Conservation (phyloP, 2,888 invertebrate genomes). For the Parascotia fuliginaria region DNA sequence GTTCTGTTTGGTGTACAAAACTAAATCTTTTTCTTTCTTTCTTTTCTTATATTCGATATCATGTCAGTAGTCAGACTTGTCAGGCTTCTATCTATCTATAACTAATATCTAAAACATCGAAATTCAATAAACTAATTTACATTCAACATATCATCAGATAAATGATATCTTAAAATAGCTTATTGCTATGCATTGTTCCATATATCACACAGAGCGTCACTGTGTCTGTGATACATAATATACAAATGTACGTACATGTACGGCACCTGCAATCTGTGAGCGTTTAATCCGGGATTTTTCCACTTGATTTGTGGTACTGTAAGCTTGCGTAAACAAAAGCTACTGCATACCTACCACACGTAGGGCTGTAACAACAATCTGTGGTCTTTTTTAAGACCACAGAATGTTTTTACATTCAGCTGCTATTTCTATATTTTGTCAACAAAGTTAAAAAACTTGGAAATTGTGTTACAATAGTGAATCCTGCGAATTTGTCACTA, state of each 20-base stretch:
- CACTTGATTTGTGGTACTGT: constrained; percentile 66
- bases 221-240: constrained; percentile 9
- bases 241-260: constrained; percentile 15
- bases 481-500: neutral
- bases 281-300: constrained; percentile 53
- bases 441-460: neutral
- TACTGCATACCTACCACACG: constrained; percentile 9
- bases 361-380: neutral
- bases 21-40: too few species aligned
- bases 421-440: neutral
- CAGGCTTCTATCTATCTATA: too few species aligned
- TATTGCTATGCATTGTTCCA: neutral
- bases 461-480: neutral
- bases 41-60: too few species aligned
- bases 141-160: too few species aligned
- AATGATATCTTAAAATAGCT: neutral
- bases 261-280: constrained; percentile 48
- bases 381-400: neutral
- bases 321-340: constrained; percentile 54
- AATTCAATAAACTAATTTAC: too few species aligned
- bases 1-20: too few species aligned
- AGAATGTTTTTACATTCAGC: too few species aligned
- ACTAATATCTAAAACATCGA: too few species aligned
- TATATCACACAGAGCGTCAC: neutral
- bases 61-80: too few species aligned